These are phyloP conservation scores for Pseudonaja textilis DNA, from an alignment of 2,113 vertebrate genomes.

Conservation along the genomic window DNA sequence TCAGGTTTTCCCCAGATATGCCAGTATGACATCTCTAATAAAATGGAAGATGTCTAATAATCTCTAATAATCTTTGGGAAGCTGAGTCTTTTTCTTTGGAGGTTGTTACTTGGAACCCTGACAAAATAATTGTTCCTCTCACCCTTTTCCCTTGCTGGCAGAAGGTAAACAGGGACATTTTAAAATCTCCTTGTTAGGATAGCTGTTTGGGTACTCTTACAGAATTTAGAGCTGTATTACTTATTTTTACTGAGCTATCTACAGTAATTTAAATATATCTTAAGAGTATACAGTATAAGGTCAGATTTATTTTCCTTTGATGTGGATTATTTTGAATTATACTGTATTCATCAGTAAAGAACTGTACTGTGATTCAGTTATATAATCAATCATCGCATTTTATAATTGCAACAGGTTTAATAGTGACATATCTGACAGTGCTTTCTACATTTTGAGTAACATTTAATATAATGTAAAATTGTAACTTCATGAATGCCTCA, in stretches of 20 bases:
- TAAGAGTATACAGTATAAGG: neutral
- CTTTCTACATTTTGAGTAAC: neutral
- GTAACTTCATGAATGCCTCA: neutral
- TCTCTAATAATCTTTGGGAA: too few relatives aligned
- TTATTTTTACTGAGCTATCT: neutral
- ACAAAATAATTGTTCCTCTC: neutral
- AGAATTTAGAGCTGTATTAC: neutral
- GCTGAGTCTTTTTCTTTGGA: too few relatives aligned
- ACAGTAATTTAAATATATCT: neutral
- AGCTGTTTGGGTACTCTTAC: neutral
- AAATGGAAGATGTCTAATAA: too few relatives aligned
- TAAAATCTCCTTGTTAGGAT: neutral
- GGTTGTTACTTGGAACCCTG: too few relatives aligned
- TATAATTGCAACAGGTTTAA: neutral
- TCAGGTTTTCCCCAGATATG: too few relatives aligned
- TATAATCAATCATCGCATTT: neutral
- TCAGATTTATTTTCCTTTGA: neutral
- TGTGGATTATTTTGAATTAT: neutral
- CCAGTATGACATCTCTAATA: too few relatives aligned
- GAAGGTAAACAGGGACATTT: neutral
- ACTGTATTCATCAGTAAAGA: neutral
- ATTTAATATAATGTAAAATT: neutral
- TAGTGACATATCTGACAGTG: neutral
- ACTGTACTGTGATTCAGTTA: neutral
- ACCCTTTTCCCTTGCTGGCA: neutral